Conservation (phyloP, 2,888 invertebrate species). For the Ophion ventricosus region DNA sequence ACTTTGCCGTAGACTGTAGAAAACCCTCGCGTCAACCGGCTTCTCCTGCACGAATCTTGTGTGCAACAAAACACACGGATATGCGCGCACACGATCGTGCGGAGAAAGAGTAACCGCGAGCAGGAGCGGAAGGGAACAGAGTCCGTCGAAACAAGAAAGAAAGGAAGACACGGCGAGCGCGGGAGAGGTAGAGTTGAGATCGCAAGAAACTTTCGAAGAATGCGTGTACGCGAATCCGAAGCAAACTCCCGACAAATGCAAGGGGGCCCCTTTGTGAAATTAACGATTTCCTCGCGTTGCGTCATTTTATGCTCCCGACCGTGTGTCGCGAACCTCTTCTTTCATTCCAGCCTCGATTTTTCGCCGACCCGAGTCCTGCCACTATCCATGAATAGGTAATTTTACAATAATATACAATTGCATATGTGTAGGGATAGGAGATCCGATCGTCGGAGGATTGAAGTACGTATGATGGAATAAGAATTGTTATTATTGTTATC, state of each 20-base stretch:
- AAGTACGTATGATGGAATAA: too few relatives aligned
- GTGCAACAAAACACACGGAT: slow-evolving; percentile 40
- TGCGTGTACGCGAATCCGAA: slow-evolving; percentile 48
- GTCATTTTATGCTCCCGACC: slow-evolving; percentile 69
- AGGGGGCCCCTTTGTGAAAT: slow-evolving; percentile 71
- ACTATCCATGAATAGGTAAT: slow-evolving; percentile 4
- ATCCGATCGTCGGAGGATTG: too few relatives aligned
- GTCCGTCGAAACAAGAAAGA: slow-evolving; percentile 37
- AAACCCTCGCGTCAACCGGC: slow-evolving; percentile 65
- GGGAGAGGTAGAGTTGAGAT: slow-evolving; percentile 26
- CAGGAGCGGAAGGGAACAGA: slow-evolving; percentile 55
- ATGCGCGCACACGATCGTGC: slow-evolving; percentile 2
- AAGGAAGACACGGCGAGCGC: slow-evolving; percentile 4
- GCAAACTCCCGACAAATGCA: slow-evolving; percentile 77
- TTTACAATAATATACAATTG: neutral
- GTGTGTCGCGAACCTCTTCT: slow-evolving; percentile 27
- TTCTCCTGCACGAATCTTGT: slow-evolving; percentile 52
- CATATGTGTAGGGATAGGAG: too few relatives aligned
- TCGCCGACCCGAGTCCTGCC: neutral
- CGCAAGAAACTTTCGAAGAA: slow-evolving; percentile 43
- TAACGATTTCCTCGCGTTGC: slow-evolving; percentile 76
- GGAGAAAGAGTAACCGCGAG: slow-evolving; percentile 47
- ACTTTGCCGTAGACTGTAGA: slow-evolving; percentile 67
- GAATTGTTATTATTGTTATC: too few relatives aligned
- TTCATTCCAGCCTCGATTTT: slow-evolving; percentile 1